A percentile compares a stretch with the other conserved stretches of the same genome.
These are phyloP conservation scores for Alviniconcha strummeri DNA, from an alignment of 2,888 invertebrate genomes.

Conservation along the genomic window DNA sequence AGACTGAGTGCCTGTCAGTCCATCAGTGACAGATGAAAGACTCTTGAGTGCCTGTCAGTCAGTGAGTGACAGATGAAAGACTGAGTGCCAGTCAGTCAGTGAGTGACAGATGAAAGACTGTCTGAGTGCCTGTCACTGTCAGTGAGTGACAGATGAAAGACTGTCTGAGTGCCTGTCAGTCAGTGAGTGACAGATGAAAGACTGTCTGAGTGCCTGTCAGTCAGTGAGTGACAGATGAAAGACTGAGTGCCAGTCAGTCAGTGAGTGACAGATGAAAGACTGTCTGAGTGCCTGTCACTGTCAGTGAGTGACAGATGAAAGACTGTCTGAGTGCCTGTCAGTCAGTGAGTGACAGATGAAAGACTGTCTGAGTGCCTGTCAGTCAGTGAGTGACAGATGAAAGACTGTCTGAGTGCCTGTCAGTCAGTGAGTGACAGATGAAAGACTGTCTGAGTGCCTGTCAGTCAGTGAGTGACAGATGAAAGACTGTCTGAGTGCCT, in stretches of 20 bases:
- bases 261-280: not conserved
- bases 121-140: not conserved
- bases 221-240: too few species aligned
- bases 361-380: too few species aligned
- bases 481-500: too few species aligned
- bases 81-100: not conserved
- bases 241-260: not conserved
- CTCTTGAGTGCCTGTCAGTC: too few species aligned
- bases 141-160: not conserved
- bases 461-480: not conserved
- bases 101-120: not conserved
- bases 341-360: not conserved
- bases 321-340: not conserved
- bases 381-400: too few species aligned
- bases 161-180: not conserved
- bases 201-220: too few species aligned
- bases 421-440: not conserved
- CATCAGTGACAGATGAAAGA: not conserved
- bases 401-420: not conserved
- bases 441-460: not conserved
- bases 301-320: not conserved
- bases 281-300: not conserved
- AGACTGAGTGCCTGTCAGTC: slow-evolving; percentile 36
- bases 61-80: too few species aligned
- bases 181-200: not conserved